A percentile compares a stretch with the other conserved stretches of the same genome.
phyloP scores from a whole-genome alignment of 1,140 invertebrate species.

The Mercenaria mercenaria region DNA sequence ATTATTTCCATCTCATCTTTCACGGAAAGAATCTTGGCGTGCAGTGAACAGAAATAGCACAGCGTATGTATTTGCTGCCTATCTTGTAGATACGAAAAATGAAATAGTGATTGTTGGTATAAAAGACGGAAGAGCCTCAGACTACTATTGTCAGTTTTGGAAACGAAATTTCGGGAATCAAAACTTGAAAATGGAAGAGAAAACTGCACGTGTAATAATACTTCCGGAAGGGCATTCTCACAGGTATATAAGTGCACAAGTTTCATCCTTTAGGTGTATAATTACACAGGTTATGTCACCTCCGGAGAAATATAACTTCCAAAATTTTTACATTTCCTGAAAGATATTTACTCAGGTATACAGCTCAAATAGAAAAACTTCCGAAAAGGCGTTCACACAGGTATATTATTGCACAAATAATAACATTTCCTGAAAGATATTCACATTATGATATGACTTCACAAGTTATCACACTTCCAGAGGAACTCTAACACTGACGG shows the following conservation, averaged over 20 bases:
- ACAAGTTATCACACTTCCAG: too few species aligned
- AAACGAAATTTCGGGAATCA: background rate
- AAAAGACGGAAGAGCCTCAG: background rate
- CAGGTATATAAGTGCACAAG: background rate
- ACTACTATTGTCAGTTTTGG: background rate
- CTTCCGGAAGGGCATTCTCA: background rate
- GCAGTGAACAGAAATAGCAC: background rate
- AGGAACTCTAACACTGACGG: too few species aligned
- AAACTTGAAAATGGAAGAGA: background rate
- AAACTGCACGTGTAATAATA: background rate
- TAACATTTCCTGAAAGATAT: too few species aligned
- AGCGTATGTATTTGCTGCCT: constrained; percentile 5
- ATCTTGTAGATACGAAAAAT: background rate
- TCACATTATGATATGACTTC: too few species aligned
- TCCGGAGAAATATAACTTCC: too few species aligned
- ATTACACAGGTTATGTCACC: too few species aligned
- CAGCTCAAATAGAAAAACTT: too few species aligned
- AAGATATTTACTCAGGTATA: too few species aligned
- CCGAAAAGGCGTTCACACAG: too few species aligned
- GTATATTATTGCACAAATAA: too few species aligned
- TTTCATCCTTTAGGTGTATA: background rate
- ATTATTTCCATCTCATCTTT: background rate
- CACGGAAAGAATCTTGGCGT: background rate
- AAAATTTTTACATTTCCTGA: too few species aligned
- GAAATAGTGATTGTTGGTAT: background rate